Conservation (phyloP, 2,113 vertebrate species). For the rabbit (Oryctolagus cuniculus) region DNA sequence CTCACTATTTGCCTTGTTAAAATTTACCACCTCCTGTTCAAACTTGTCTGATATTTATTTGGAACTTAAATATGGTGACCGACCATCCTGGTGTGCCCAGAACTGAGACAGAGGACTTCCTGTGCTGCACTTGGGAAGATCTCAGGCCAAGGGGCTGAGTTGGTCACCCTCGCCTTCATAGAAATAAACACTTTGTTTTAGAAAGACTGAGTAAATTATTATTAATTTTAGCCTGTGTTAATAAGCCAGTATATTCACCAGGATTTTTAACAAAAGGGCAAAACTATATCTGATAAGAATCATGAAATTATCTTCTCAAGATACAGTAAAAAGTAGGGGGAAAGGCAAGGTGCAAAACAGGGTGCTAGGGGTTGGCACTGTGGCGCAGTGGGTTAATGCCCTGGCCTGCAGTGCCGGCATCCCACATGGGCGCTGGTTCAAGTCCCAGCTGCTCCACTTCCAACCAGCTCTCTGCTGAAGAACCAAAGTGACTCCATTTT, state of each 20-base stretch:
- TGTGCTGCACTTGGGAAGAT: neutral
- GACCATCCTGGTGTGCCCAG: neutral
- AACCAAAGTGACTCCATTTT: too few species aligned
- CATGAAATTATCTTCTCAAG: neutral
- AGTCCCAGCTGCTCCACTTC: too few species aligned
- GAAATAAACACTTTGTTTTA: slow-evolving; percentile 4
- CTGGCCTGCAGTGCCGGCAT: too few species aligned
- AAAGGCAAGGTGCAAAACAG: neutral
- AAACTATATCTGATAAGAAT: neutral
- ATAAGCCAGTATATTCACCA: neutral
- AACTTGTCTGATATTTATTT: slow-evolving; percentile 13
- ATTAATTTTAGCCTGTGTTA: neutral
- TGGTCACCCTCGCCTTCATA: neutral
- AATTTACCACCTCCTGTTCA: neutral
- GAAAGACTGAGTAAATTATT: neutral
- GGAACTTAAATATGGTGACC: neutral
- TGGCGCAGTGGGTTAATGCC: too few species aligned
- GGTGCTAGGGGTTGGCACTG: neutral
- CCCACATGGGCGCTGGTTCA: too few species aligned
- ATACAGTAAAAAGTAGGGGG: neutral
- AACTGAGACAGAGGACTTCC: neutral
- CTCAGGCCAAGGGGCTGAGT: neutral
- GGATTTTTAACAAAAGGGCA: neutral
- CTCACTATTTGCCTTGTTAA: neutral
- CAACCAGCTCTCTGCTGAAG: too few species aligned